Evolutionary conservation across 2,113 vertebrate genomes (phyloP), one percentile per base, ranked within the genome.

Genomic region (Gracilinanus agilis): DNA sequence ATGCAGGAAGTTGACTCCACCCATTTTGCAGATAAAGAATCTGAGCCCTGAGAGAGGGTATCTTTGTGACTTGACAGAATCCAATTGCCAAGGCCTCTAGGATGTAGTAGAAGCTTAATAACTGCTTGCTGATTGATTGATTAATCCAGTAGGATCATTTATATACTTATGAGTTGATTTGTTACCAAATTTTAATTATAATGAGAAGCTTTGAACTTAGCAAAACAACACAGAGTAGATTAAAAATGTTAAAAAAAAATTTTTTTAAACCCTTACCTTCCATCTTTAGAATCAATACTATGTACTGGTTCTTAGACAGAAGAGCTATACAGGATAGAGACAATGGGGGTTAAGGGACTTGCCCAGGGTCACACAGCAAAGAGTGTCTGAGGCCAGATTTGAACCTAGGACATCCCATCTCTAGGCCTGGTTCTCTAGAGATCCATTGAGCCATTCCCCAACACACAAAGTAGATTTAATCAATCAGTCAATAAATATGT

Each of bases 11-110:
- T 44, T 92, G 61, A 34, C 24, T 34, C 67, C 67, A n/a, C 34
- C n/a, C 53, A 67, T 56, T 91, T 96, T 55, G 91, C 34, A 88
- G 19, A 83, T 23, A 16, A n/a, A 44, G 92, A 94, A 94, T 11
- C 13, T 83, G 55, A 93, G 75, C 54, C 2, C 12, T 24, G 24
- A 91, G 34, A 16, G 49, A 90, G 54, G 44, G 34, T 54, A 92
- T n/a, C 0, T 56, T 19, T 1, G 0, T 88, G 8, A 91, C 61
- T 58, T 11, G 13, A 10, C 21, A 55, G 92, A 24, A 90, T 53
- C 44, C 34, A 8, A 21, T 40, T 40, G n/a, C 19, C 67, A 83
- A 40, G 9, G 34, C 8, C n/a, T 49, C 49, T 83, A n/a, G n/a
- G n/a, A 83, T 19, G 40, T 40, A 83, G 67, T 83, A 83, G 67